phyloP scores from a whole-genome alignment of 1,140 invertebrate genomes.

The Branchinecta lindahli region DNA sequence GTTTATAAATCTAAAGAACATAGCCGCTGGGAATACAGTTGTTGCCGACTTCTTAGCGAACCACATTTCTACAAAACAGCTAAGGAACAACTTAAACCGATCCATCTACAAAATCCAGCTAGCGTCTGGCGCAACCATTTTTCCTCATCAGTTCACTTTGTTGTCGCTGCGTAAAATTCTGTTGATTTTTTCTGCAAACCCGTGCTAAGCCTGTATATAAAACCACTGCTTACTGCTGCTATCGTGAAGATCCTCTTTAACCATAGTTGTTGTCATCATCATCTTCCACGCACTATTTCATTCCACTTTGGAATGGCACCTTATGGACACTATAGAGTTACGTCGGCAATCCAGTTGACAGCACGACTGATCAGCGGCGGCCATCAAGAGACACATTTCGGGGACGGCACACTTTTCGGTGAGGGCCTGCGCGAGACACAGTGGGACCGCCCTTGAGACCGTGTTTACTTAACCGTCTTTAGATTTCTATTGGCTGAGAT shows the following conservation, averaged over 20 bases:
- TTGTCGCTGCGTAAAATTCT: no score
- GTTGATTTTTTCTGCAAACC: no score
- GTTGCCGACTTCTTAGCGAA: no score
- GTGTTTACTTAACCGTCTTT: conserved; percentile 3
- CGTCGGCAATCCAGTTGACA: neutral
- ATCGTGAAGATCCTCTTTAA: conserved; percentile 2
- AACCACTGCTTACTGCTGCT: neutral
- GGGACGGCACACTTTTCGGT: conserved; percentile 3
- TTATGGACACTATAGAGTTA: neutral
- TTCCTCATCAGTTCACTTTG: no score
- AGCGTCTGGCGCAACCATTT: no score
- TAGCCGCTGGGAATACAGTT: no score
- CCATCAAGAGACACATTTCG: neutral
- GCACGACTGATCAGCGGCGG: neutral
- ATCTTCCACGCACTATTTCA: neutral
- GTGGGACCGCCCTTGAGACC: neutral
- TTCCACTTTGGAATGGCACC: no score
- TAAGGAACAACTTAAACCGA: no score
- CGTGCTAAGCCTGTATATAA: no score
- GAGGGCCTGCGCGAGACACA: neutral
- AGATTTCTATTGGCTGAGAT: conserved; percentile 3
- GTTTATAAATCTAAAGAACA: no score
- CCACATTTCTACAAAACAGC: no score
- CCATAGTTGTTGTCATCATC: neutral
- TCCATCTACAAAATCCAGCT: no score